Percentiles rank a stretch among this genome's conserved stretches.
phyloP scores from a whole-genome alignment of 2,113 vertebrate genomes.

The Petaurus breviceps region DNA sequence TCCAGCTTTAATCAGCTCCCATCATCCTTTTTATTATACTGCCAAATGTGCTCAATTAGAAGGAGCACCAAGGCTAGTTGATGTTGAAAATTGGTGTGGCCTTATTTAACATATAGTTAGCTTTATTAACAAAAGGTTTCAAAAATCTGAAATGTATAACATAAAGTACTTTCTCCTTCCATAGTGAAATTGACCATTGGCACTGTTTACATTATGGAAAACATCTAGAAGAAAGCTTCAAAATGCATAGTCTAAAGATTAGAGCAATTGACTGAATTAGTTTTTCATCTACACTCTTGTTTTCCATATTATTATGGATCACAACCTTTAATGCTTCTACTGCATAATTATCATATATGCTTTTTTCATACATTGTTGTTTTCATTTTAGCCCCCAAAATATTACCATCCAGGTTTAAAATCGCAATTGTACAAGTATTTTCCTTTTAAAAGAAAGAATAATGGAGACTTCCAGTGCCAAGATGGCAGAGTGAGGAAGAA shows the following conservation, averaged over 20 bases:
- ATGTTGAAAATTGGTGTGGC: conserved; percentile 76
- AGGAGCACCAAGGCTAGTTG: conserved; percentile 75
- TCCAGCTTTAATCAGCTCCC: conserved; percentile 76
- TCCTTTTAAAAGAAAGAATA: no score
- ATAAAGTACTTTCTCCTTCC: conserved; percentile 58
- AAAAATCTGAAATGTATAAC: conserved; percentile 74
- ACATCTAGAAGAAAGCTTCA: conserved; percentile 48
- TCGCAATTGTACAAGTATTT: not conserved
- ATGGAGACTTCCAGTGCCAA: not conserved
- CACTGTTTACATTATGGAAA: conserved; percentile 55
- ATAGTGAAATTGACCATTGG: conserved; percentile 59
- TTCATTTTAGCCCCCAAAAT: not conserved
- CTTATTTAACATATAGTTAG: conserved; percentile 74
- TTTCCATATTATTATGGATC: not conserved
- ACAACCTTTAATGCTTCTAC: not conserved
- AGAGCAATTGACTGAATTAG: conserved; percentile 15
- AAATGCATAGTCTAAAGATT: conserved; percentile 38
- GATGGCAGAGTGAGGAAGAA: no score
- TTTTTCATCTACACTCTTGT: not conserved
- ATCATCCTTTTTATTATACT: conserved; percentile 78
- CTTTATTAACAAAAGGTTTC: conserved; percentile 75
- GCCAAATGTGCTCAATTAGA: conserved; percentile 78
- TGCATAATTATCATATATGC: not conserved
- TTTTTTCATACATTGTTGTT: not conserved
- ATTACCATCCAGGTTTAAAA: not conserved